Percentiles rank a stretch among this genome's conserved stretches.
phyloP scores from a whole-genome alignment of 2,797 vertebrate genomes.

The Trachurus trachurus region DNA sequence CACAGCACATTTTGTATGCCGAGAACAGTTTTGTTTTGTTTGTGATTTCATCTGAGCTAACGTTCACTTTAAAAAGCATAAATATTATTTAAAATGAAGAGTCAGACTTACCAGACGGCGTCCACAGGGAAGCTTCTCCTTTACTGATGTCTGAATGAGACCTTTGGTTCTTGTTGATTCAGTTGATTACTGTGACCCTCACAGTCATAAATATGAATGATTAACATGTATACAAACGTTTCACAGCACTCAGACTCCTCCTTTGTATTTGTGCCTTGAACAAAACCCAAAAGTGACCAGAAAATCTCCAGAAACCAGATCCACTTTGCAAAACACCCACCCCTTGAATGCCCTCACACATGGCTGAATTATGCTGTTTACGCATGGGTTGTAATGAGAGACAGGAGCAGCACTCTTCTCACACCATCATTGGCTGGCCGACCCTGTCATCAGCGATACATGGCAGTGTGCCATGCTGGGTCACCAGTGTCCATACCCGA shows the following conservation, averaged over 20 bases:
- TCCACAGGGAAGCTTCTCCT: constrained; percentile 43
- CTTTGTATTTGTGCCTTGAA: neutral
- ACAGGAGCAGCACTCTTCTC: constrained; percentile 18
- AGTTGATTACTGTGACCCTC: constrained; percentile 44
- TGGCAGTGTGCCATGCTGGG: constrained; percentile 45
- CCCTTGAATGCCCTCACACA: too few species aligned
- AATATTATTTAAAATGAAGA: constrained; percentile 26
- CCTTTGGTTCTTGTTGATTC: constrained; percentile 80
- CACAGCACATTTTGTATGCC: neutral
- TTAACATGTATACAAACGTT: constrained; percentile 77
- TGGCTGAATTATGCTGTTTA: constrained; percentile 1
- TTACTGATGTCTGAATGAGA: constrained; percentile 66
- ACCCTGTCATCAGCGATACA: constrained; percentile 11
- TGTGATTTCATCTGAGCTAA: neutral
- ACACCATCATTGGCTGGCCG: constrained; percentile 15
- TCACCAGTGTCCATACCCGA: constrained; percentile 41
- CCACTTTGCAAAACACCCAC: too few species aligned
- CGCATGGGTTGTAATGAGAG: constrained; percentile 15
- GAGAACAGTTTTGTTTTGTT: neutral
- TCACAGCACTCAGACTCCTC: constrained; percentile 23
- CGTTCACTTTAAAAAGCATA: neutral
- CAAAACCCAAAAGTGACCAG: constrained; percentile 22
- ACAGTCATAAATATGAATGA: constrained; percentile 86
- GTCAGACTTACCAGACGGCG: constrained; percentile 65
- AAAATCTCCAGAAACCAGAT: neutral